A percentile compares a stretch with the other conserved stretches of the same genome.
Conservation (phyloP, 2,113 vertebrate species). For the Leptosomus discolor region DNA sequence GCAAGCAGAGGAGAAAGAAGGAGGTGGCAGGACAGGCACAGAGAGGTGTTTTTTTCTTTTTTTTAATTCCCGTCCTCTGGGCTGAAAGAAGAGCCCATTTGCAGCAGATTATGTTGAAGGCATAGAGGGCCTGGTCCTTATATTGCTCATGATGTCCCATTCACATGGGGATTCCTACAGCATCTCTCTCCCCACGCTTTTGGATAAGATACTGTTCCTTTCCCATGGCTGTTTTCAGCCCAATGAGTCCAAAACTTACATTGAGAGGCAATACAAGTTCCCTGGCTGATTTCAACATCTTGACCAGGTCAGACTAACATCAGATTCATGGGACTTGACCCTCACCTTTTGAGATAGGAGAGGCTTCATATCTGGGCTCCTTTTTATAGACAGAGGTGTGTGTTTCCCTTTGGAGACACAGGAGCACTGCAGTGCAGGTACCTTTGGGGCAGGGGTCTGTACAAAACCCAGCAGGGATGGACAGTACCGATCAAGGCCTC, state of each 20-base stretch:
- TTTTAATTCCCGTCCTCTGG: not conserved
- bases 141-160: not conserved
- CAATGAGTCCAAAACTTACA: not conserved
- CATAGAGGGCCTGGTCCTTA: not conserved
- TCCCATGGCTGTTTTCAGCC: not conserved
- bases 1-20: not conserved
- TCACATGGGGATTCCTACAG: fast-evolving
- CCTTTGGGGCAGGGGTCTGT: not conserved
- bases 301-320: not conserved
- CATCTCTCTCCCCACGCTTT: not conserved
- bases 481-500: not conserved
- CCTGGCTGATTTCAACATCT: not conserved
- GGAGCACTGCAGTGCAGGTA: not conserved
- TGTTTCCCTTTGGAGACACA: not conserved
- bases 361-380: not conserved
- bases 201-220: not conserved
- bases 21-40: constrained; percentile 45
- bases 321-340: not conserved
- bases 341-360: not conserved
- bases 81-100: not conserved
- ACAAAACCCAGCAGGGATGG: not conserved
- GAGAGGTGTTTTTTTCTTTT: not conserved
- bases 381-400: not conserved
- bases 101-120: not conserved
- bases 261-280: not conserved